These are phyloP conservation scores for Leptinotarsa juncta DNA, from an alignment of 2,888 invertebrate species.

Conservation along the genomic window DNA sequence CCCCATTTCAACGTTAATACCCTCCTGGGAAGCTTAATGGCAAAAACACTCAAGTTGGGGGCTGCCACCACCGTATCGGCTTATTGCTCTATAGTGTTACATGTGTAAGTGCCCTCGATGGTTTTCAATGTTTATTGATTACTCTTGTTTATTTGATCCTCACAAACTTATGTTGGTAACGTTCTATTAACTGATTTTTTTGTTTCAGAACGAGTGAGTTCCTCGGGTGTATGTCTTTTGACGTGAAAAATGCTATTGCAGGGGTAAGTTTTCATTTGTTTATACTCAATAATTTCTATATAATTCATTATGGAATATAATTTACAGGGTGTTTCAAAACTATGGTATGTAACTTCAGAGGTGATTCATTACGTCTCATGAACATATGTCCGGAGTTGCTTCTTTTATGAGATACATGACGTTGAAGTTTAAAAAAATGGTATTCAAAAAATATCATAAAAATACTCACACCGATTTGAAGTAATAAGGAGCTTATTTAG, in stretches of 20 bases:
- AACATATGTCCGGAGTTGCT: too few species aligned
- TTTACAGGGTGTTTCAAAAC: too few species aligned
- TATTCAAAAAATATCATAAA: too few species aligned
- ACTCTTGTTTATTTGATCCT: not conserved
- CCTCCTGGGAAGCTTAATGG: conserved; percentile 24
- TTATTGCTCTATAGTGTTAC: conserved; percentile 31
- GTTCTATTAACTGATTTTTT: conserved; percentile 55
- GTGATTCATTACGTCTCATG: too few species aligned
- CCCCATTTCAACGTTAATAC: not conserved
- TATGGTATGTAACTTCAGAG: too few species aligned
- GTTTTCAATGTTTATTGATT: conserved; percentile 39
- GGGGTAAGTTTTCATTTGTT: conserved; percentile 69
- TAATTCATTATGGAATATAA: too few species aligned
- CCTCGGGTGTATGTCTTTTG: conserved; percentile 93
- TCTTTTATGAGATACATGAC: too few species aligned
- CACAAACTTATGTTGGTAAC: not conserved
- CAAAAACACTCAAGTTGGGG: conserved; percentile 25
- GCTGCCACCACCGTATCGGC: conserved; percentile 19
- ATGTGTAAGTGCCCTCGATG: conserved; percentile 30
- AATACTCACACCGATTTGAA: too few species aligned
- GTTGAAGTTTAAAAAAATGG: too few species aligned
- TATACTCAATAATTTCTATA: too few species aligned
- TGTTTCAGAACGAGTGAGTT: conserved; percentile 91
- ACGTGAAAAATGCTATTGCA: conserved; percentile 82
- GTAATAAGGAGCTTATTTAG: too few species aligned